A percentile compares a stretch with the other conserved stretches of the same genome.
Evolutionary conservation across 2,797 vertebrate genomes (phyloP).

Genomic region (Arrhamphus sclerolepis): DNA sequence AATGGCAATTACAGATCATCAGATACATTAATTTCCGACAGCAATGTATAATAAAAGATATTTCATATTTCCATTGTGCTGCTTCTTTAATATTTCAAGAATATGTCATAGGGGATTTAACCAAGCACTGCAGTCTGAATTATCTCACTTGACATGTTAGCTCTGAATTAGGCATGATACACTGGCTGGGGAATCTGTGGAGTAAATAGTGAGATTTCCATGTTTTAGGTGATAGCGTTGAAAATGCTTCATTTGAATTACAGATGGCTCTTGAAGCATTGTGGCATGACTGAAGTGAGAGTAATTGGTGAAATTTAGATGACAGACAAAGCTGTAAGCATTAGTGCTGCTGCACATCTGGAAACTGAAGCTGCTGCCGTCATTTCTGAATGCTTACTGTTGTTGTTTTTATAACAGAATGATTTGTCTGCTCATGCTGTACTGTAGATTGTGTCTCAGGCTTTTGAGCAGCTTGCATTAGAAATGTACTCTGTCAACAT

Average conservation of each 20-base stretch:
- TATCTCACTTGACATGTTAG: conserved; percentile 62
- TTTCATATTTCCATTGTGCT: conserved; percentile 56
- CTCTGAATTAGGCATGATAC: conserved; percentile 56
- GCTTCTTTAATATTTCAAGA: conserved; percentile 49
- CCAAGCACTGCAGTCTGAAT: conserved; percentile 51
- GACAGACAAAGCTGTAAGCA: conserved; percentile 59
- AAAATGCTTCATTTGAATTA: conserved; percentile 71
- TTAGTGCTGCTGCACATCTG: conserved; percentile 64
- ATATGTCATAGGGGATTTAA: conserved; percentile 56
- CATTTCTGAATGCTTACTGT: conserved; percentile 50
- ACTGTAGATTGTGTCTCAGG: conserved; percentile 58
- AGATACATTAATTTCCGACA: conserved; percentile 36
- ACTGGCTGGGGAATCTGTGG: conserved; percentile 49
- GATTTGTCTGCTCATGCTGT: conserved; percentile 63
- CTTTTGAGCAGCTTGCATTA: conserved; percentile 63
- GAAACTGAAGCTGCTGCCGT: conserved; percentile 63
- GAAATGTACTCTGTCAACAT: conserved; percentile 69
- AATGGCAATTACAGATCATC: conserved; percentile 59
- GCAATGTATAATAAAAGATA: conserved; percentile 25
- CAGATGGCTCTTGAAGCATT: conserved; percentile 65
- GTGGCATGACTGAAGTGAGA: conserved; percentile 63
- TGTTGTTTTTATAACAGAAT: conserved; percentile 53
- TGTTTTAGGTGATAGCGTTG: conserved; percentile 52
- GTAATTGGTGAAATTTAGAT: conserved; percentile 72
- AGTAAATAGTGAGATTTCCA: conserved; percentile 61